phyloP scores from a whole-genome alignment of 2,113 vertebrate species.

The Scatophagus argus region DNA sequence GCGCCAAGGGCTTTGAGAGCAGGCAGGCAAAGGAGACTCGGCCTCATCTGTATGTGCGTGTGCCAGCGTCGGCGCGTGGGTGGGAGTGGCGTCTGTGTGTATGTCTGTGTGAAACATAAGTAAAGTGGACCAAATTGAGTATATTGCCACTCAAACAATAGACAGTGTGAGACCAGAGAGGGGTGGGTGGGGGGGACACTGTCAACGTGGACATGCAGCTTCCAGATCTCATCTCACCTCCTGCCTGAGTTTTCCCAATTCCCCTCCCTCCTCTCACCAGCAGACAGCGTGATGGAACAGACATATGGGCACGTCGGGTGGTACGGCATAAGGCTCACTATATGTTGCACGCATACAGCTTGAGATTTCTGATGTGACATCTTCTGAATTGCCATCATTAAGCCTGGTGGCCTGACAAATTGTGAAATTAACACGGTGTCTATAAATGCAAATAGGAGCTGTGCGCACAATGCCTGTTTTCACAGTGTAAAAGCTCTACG shows the following conservation, averaged over 20 bases:
- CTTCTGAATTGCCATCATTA: neutral
- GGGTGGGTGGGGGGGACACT: conserved; percentile 28
- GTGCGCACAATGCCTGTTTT: conserved; percentile 9
- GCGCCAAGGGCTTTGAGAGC: conserved; percentile 77
- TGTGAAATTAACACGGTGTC: neutral
- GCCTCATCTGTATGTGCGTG: conserved; percentile 77
- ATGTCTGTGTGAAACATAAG: conserved; percentile 75
- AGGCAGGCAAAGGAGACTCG: conserved; percentile 55
- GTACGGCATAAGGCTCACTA: neutral
- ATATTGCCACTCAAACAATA: conserved; percentile 77
- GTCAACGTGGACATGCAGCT: conserved; percentile 47
- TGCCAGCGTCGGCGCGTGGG: conserved; percentile 23
- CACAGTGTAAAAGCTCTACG: neutral
- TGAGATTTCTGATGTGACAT: neutral
- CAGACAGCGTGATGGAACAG: conserved; percentile 56
- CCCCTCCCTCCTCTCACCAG: conserved; percentile 68
- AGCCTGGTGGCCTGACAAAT: neutral
- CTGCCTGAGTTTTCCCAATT: conserved; percentile 70
- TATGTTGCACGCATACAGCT: neutral
- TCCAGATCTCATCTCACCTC: conserved; percentile 64
- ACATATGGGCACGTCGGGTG: conserved; percentile 25
- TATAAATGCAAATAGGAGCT: conserved; percentile 31
- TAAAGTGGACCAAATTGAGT: conserved; percentile 80
- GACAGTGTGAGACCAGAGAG: conserved; percentile 67
- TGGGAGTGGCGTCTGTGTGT: conserved; percentile 75